These are phyloP conservation scores for Emydoidea blandingii DNA, from an alignment of 2,797 vertebrate genomes.

Conservation along the genomic window DNA sequence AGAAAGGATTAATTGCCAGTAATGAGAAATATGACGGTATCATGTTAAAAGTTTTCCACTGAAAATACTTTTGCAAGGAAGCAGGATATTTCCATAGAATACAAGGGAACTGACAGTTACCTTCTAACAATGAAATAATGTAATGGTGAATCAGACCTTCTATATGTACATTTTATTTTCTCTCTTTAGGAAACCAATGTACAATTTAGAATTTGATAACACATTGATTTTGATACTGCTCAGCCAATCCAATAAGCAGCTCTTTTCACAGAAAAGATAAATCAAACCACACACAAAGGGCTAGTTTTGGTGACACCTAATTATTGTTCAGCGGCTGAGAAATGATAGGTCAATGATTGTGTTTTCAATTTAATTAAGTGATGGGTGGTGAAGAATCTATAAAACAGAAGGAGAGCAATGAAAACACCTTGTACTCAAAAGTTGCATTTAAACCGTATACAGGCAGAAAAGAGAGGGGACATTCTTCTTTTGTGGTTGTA, in stretches of 20 bases:
- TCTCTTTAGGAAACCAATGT: not conserved
- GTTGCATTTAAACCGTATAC: not conserved
- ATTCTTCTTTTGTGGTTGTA: not conserved
- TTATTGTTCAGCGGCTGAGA: constrained; percentile 33
- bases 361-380: constrained; percentile 62
- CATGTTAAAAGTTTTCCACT: not conserved
- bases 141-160: not conserved
- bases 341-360: constrained; percentile 12
- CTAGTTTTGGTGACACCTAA: constrained; percentile 34
- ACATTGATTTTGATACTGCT: not conserved
- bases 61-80: constrained; percentile 18
- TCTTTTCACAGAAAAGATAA: constrained; percentile 28
- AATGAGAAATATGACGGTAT: not conserved
- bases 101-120: not conserved
- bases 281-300: not conserved
- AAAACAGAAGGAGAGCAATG: constrained; percentile 34
- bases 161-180: not conserved
- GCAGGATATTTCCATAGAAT: constrained; percentile 16
- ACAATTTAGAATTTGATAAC: not conserved
- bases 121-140: not conserved
- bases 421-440: constrained; percentile 20
- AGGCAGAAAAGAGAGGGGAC: not conserved
- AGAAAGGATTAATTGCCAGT: not conserved
- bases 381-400: constrained; percentile 40
- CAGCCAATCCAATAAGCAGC: constrained; percentile 2